phyloP scores from a whole-genome alignment of 2,113 vertebrate species.

The human (Homo sapiens) region GRCh38 chr17:69304501-69305000 shows the following conservation, averaged over 20 bases:
- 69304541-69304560: background rate
- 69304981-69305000: background rate
- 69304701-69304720: constrained; percentile 94
- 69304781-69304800: constrained; percentile 94
- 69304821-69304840: background rate
- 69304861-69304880: background rate
- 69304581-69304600: background rate
- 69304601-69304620: background rate
- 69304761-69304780: constrained; percentile 94
- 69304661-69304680: constrained; percentile 96
- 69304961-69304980: background rate
- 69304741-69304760: constrained; percentile 96
- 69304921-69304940: background rate
- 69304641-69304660: background rate
- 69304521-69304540: background rate
- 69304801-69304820: constrained; percentile 93
- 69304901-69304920: constrained; percentile 20
- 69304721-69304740: constrained; percentile 94
- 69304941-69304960: background rate
- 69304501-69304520: background rate
- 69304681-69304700: constrained; percentile 96
- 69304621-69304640: background rate
- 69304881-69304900: background rate
- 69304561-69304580: background rate
- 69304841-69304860: background rate